Percentiles rank a stretch among this genome's conserved stretches.
phyloP scores from a whole-genome alignment of 2,113 vertebrate genomes.

The Aspidoscelis tigris region DNA sequence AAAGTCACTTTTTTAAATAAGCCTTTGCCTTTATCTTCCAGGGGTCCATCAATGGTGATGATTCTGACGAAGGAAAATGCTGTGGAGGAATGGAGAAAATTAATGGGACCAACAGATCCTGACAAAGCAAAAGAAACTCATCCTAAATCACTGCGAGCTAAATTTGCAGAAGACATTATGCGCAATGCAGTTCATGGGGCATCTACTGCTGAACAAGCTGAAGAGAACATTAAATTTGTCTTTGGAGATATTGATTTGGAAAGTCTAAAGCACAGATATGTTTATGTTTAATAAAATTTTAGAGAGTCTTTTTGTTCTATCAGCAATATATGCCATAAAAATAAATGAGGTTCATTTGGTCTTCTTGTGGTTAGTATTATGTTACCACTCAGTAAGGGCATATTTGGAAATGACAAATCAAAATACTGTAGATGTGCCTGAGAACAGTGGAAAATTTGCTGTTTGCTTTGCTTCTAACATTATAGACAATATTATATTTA shows the following conservation, averaged over 20 bases:
- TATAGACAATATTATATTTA: too few relatives aligned
- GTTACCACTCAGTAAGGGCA: conserved; percentile 3
- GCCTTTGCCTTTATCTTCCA: conserved; percentile 43
- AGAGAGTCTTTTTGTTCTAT: not conserved
- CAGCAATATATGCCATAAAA: not conserved
- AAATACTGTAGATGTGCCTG: too few relatives aligned
- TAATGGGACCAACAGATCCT: conserved; percentile 67
- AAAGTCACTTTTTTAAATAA: not conserved
- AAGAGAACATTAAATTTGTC: conserved; percentile 33
- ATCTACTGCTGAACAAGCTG: conserved; percentile 45
- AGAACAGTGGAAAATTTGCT: not conserved
- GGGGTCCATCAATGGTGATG: conserved; percentile 66
- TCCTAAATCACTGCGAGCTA: conserved; percentile 64
- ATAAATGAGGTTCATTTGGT: not conserved
- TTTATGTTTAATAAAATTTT: not conserved
- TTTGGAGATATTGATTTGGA: conserved; percentile 66
- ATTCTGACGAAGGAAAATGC: conserved; percentile 72
- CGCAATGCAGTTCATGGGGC: conserved; percentile 70
- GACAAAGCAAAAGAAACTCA: conserved; percentile 48
- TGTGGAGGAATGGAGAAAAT: conserved; percentile 66
- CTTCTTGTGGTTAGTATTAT: not conserved
- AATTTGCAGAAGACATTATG: conserved; percentile 65
- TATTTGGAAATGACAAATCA: too few relatives aligned
- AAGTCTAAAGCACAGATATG: conserved; percentile 23
- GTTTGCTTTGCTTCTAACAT: not conserved